A percentile compares a stretch with the other conserved stretches of the same genome.
Evolutionary conservation across 2,797 vertebrate genomes (phyloP).

Genomic region (Dallia pectoralis): DNA sequence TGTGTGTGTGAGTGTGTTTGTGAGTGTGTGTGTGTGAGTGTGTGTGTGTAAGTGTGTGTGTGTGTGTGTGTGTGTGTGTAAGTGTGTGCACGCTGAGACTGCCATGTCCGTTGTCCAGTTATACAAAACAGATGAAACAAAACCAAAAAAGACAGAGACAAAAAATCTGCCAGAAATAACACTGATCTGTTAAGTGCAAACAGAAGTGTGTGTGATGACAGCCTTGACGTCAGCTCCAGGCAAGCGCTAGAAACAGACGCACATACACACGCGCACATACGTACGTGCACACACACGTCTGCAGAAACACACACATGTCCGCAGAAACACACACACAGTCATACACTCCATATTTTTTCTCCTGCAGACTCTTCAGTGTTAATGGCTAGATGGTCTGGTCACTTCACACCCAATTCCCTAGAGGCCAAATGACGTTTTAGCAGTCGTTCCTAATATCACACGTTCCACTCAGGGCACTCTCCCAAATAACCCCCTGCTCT

Average conservation of each 20-base stretch:
- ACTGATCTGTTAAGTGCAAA: not conserved
- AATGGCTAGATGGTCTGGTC: conserved; percentile 54
- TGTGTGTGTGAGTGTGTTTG: no score
- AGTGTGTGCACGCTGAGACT: no score
- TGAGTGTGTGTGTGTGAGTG: no score
- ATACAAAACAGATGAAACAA: no score
- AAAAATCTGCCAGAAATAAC: not conserved
- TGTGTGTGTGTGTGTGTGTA: no score
- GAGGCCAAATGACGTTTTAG: conserved; percentile 60
- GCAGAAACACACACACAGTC: conserved; percentile 4
- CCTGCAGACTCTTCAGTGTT: conserved; percentile 33
- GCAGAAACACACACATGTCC: conserved; percentile 3
- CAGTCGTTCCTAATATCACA: conserved; percentile 42
- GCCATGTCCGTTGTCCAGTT: no score
- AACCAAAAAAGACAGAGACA: not conserved
- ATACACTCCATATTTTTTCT: not conserved
- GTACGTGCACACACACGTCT: not conserved
- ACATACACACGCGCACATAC: not conserved
- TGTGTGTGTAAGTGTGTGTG: no score
- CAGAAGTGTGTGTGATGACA: not conserved
- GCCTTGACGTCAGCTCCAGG: not conserved
- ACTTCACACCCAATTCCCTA: conserved; percentile 59
- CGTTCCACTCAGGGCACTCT: conserved; percentile 15
- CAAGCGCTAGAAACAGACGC: not conserved
- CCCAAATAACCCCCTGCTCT: conserved; percentile 3